A percentile compares a stretch with the other conserved stretches of the same genome.
Evolutionary conservation across 2,797 vertebrate species (phyloP).

Genomic region (Eutrigla gurnardus): DNA sequence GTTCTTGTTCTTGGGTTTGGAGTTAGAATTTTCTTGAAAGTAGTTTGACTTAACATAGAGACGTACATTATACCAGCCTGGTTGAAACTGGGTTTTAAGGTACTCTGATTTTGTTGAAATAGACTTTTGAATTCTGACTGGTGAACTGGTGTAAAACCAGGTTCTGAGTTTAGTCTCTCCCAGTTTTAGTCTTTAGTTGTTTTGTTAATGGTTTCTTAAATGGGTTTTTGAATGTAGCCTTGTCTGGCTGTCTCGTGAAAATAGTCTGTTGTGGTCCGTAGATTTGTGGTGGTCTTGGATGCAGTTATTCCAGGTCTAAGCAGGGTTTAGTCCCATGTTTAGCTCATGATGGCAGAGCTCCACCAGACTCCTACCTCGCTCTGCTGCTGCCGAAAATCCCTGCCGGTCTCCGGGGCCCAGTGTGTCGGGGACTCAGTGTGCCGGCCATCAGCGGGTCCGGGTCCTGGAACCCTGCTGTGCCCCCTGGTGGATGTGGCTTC

Average conservation of each 20-base stretch:
- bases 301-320: conserved; percentile 9
- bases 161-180: not conserved
- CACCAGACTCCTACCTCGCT: conserved; percentile 80
- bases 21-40: too few species aligned
- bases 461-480: conserved; percentile 59
- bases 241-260: not conserved
- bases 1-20: too few species aligned
- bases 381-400: conserved; percentile 88
- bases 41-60: not conserved
- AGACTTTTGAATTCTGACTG: not conserved
- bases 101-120: not conserved
- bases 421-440: conserved; percentile 40
- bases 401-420: conserved; percentile 60
- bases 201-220: too few species aligned
- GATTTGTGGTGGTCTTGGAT: conserved; percentile 1
- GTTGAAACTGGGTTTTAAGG: not conserved
- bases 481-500: conserved; percentile 90
- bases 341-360: conserved; percentile 77
- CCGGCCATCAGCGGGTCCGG: conserved; percentile 17
- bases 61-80: not conserved
- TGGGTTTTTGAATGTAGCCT: not conserved
- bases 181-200: not conserved
- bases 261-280: not conserved
- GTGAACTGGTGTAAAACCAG: not conserved
- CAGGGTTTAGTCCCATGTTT: conserved; percentile 1